phyloP scores from a whole-genome alignment of 2,113 vertebrate genomes.

The Tachysurus fulvidraco region DNA sequence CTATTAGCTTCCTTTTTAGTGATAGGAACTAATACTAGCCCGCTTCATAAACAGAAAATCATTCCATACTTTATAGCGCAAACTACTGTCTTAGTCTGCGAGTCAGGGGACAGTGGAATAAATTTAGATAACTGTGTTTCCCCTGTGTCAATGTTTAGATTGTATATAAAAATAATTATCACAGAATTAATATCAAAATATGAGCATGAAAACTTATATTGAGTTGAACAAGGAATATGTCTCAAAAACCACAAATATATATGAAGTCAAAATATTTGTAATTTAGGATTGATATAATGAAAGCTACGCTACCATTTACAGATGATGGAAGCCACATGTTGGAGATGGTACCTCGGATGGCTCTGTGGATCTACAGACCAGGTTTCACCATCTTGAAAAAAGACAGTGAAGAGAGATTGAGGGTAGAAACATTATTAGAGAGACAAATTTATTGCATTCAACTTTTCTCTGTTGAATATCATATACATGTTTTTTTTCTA shows the following conservation, averaged over 20 bases:
- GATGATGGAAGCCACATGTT: not conserved
- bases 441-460: not conserved
- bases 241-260: not conserved
- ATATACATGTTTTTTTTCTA: not conserved
- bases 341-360: not conserved
- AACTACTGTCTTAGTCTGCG: not conserved
- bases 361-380: not conserved
- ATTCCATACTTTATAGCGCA: not conserved
- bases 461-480: too few species aligned
- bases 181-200: not conserved
- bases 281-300: not conserved
- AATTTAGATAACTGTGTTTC: not conserved
- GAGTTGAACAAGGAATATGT: not conserved
- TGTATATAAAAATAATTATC: not conserved
- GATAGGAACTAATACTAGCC: not conserved
- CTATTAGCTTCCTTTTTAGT: not conserved
- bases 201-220: too few species aligned
- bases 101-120: not conserved
- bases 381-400: constrained; percentile 13
- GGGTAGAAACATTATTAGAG: not conserved
- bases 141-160: not conserved
- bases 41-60: not conserved
- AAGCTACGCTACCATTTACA: not conserved
- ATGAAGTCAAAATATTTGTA: not conserved
- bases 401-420: not conserved